These are phyloP conservation scores for Drosophila algonquin DNA, from an alignment of 2,888 invertebrate species.

Conservation along the genomic window DNA sequence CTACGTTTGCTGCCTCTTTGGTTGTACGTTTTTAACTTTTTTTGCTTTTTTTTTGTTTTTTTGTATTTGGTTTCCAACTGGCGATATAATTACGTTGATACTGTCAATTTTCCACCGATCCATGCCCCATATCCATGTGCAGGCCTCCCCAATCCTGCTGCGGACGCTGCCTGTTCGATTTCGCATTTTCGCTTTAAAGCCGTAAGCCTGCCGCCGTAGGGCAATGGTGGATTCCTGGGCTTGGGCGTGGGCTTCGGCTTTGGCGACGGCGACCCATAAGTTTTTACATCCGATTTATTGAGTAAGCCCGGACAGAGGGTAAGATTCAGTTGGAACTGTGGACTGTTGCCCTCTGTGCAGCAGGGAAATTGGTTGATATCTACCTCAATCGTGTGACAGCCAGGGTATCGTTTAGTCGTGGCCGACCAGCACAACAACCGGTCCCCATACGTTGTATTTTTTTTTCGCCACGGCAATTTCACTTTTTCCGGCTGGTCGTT, in stretches of 20 bases:
- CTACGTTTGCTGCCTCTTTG: not conserved
- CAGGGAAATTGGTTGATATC: too few species aligned
- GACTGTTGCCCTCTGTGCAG: too few species aligned
- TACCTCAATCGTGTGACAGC: too few species aligned
- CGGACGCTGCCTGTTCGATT: constrained; percentile 38
- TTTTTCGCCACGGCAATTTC: constrained; percentile 46
- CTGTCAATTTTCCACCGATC: constrained; percentile 74
- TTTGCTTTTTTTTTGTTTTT: not conserved
- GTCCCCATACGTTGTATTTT: constrained; percentile 3
- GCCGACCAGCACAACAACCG: too few species aligned
- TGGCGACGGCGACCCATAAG: constrained; percentile 44
- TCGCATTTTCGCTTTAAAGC: constrained; percentile 40
- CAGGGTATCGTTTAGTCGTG: constrained; percentile 8
- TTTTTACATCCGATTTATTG: constrained; percentile 61
- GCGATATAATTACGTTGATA: constrained; percentile 81
- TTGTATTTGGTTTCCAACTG: constrained; percentile 48
- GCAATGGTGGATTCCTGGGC: constrained; percentile 20
- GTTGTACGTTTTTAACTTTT: constrained; percentile 20
- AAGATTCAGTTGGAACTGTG: not conserved
- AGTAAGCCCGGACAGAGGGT: constrained; percentile 31
- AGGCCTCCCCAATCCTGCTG: too few species aligned
- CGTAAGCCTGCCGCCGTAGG: constrained; percentile 28
- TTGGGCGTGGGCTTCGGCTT: constrained; percentile 2
- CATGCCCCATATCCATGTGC: constrained; percentile 35
- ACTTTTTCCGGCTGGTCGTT: constrained; percentile 43